phyloP scores from a whole-genome alignment of 2,797 vertebrate species.

The Liasis olivaceus region DNA sequence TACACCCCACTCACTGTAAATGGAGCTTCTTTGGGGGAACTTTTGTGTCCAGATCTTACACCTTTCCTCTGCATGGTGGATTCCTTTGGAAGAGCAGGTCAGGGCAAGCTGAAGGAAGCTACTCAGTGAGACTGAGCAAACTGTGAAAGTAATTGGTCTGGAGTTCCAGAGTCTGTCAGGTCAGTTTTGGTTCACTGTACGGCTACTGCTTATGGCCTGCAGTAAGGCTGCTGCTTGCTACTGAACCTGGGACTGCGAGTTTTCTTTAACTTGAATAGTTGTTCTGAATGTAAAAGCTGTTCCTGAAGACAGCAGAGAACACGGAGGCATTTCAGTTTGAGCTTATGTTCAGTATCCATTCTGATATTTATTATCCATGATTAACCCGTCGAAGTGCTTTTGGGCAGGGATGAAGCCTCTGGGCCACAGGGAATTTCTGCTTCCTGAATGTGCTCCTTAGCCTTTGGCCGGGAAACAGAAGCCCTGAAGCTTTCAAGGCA shows the following conservation, averaged over 20 bases:
- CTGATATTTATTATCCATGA: constrained; percentile 33
- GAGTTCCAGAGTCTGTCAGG: constrained; percentile 60
- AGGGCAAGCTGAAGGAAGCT: background rate
- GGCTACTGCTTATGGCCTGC: constrained; percentile 41
- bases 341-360: constrained; percentile 46
- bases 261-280: constrained; percentile 54
- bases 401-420: constrained; percentile 52
- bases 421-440: constrained; percentile 57
- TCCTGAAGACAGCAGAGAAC: constrained; percentile 32
- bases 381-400: constrained; percentile 57
- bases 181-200: constrained; percentile 53
- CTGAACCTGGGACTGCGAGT: constrained; percentile 38
- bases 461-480: constrained; percentile 7
- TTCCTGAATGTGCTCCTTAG: constrained; percentile 2
- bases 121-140: background rate
- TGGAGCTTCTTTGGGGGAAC: constrained; percentile 77
- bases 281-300: constrained; percentile 61
- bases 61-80: constrained; percentile 55
- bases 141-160: constrained; percentile 38
- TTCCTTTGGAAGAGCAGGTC: constrained; percentile 34
- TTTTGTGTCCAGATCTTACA: constrained; percentile 77
- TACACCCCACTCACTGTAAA: constrained; percentile 84
- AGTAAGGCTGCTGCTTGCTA: constrained; percentile 52
- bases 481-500: fast-evolving
- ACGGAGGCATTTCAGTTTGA: constrained; percentile 41